phyloP scores from a whole-genome alignment of 2,888 invertebrate genomes.

The Bibio marci region DNA sequence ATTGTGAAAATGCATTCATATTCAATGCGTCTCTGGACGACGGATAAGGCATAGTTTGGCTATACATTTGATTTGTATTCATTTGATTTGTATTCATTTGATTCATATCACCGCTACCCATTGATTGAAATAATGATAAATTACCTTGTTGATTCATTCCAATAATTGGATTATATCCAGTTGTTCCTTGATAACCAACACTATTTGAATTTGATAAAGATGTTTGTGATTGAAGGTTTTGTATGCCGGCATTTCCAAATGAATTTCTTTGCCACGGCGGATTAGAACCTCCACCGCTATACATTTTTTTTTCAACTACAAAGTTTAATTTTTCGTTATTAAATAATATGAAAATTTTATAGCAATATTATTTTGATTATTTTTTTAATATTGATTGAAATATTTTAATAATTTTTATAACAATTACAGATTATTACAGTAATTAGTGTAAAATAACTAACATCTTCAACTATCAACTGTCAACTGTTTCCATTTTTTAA shows the following conservation, averaged over 20 bases:
- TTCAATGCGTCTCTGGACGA: constrained; percentile 61
- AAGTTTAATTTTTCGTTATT: no score
- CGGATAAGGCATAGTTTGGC: constrained; percentile 66
- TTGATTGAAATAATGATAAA: constrained; percentile 27
- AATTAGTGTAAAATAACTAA: no score
- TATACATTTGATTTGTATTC: no score
- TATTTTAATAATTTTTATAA: no score
- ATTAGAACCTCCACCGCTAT: constrained; percentile 53
- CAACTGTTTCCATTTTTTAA: no score
- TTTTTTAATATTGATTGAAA: no score
- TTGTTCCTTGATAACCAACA: constrained; percentile 48
- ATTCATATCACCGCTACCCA: constrained; percentile 42
- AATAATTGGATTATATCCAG: constrained; percentile 48
- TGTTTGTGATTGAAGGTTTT: constrained; percentile 48
- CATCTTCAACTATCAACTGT: no score
- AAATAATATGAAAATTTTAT: no score
- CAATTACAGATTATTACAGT: no score
- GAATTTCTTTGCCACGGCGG: constrained; percentile 46
- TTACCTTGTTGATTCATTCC: constrained; percentile 40
- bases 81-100: constrained; percentile 68
- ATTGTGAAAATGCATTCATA: constrained; percentile 52
- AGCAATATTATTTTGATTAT: no score
- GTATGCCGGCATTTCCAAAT: constrained; percentile 22
- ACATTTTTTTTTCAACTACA: no score
- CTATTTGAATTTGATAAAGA: constrained; percentile 43